These are phyloP conservation scores for Gastrophryne carolinensis DNA, from an alignment of 2,797 vertebrate genomes.

Conservation along the genomic window DNA sequence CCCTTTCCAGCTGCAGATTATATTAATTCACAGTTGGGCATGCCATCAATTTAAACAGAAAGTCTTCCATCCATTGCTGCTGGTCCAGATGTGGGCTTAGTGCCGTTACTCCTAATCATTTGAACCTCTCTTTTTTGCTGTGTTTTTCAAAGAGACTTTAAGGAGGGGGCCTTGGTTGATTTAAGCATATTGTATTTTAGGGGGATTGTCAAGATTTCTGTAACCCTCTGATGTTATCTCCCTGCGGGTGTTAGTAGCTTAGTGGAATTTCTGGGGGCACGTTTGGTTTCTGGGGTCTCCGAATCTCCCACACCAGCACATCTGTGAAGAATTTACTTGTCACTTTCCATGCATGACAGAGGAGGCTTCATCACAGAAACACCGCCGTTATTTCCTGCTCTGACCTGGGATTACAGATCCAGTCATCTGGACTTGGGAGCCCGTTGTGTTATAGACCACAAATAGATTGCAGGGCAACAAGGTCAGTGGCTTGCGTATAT, in stretches of 20 bases:
- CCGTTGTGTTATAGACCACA: not conserved
- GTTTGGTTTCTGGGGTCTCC: constrained; percentile 44
- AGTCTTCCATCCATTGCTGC: not conserved
- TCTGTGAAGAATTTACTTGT: constrained; percentile 39
- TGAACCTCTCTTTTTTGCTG: not conserved
- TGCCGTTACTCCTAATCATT: not conserved
- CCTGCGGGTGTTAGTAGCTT: constrained; percentile 13
- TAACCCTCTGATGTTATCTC: constrained; percentile 25
- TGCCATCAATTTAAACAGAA: not conserved
- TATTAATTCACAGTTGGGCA: not conserved
- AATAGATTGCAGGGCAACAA: not conserved
- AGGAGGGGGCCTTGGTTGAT: not conserved
- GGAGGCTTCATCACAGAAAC: constrained; percentile 20
- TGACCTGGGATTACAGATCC: constrained; percentile 1
- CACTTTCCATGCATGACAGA: constrained; percentile 32
- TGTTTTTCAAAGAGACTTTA: not conserved
- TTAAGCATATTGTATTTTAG: not conserved
- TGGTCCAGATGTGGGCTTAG: not conserved
- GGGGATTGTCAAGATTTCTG: constrained; percentile 5
- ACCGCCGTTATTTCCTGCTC: constrained; percentile 39
- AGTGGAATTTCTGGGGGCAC: constrained; percentile 47
- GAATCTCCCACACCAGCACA: constrained; percentile 25
- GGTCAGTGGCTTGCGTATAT: no score
- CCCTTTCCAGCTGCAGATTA: not conserved
- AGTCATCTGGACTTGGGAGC: constrained; percentile 4